A percentile compares a stretch with the other conserved stretches of the same genome.
phyloP scores from a whole-genome alignment of 2,113 vertebrate genomes.

The Oryzias javanicus region DNA sequence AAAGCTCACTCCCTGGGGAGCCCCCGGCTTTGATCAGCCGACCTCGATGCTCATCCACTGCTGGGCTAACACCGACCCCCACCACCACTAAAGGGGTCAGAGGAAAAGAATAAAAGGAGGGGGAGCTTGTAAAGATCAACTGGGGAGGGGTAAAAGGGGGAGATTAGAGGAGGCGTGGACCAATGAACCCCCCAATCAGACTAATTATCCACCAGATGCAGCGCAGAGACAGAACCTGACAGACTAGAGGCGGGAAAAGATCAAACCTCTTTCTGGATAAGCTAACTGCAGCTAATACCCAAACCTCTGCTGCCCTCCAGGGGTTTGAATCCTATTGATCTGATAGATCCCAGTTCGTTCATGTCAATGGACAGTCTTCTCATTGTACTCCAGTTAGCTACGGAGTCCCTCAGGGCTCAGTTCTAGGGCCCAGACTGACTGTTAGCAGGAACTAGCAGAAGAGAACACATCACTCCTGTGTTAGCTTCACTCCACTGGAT shows the following conservation, averaged over 20 bases:
- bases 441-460: too few species aligned
- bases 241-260: conserved; percentile 18
- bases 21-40: conserved; percentile 60
- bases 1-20: conserved; percentile 59
- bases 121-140: conserved; percentile 59
- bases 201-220: conserved; percentile 67
- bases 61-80: conserved; percentile 30
- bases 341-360: too few species aligned
- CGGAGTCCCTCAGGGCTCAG: too few species aligned
- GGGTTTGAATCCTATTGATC: too few species aligned
- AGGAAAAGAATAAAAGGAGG: conserved; percentile 46
- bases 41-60: conserved; percentile 31
- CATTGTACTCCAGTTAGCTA: too few species aligned
- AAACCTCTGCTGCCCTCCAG: too few species aligned
- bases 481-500: too few species aligned
- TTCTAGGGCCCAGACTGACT: too few species aligned
- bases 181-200: conserved; percentile 53
- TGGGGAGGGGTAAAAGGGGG: conserved; percentile 46
- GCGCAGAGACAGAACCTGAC: conserved; percentile 55
- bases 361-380: too few species aligned
- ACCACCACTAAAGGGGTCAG: conserved; percentile 44
- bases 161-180: conserved; percentile 45
- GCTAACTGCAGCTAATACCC: conserved; percentile 38
- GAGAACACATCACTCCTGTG: too few species aligned
- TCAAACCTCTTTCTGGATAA: conserved; percentile 63